Evolutionary conservation across 2,888 invertebrate genomes (phyloP), one percentile per base, ranked within the genome.

Genomic region (Muschampia plurimacula): DNA sequence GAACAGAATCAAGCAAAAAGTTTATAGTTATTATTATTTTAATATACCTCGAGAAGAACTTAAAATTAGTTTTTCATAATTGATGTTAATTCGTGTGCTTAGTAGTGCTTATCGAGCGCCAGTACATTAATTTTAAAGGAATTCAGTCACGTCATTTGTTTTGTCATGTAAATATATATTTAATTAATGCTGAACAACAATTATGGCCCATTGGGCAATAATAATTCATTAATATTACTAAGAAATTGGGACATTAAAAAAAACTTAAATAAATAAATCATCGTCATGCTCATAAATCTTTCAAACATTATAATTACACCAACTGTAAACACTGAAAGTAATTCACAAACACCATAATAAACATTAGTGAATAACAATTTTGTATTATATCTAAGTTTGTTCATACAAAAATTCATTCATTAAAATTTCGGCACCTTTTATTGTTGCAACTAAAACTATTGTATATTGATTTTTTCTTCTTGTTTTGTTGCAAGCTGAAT

Each of bases 401-500:
- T 28, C 28, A 12, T 28, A 28, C 12, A 28, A 41, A 41, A 9
- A 41, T 41, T 41, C 41, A 41, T 55, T 55, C 55, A 8, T 55
- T n/a, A 9, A 55, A 62, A 3, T 39, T 36, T 59, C 4, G 44
- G 57, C 55, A 70, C 46, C 9, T 59, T 69, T 39, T 69, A 13
- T 65, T 70, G 28, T 59, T 22, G 13, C 10, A 41, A 55, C 10
- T 22, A 6, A 32, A 1, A 64, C 10, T 49, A 41, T 52, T 64
- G n/a, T 69, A 41, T 44, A 44, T 49, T 69, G 10, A 64, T 46
- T 64, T 59, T 69, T 36, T 52, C 46, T 57, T 49, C 49, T 59
- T 66, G 41, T 65, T 70, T 57, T 63, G 39, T 65, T 55, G 60
- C 71, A 72, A 72, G 71, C 66, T 67, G 71, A 72, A 28, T 52